Conservation (phyloP, 30 jellyfish, hydroid and myxozoan genomes). For the Aurelia coerulea region DNA sequence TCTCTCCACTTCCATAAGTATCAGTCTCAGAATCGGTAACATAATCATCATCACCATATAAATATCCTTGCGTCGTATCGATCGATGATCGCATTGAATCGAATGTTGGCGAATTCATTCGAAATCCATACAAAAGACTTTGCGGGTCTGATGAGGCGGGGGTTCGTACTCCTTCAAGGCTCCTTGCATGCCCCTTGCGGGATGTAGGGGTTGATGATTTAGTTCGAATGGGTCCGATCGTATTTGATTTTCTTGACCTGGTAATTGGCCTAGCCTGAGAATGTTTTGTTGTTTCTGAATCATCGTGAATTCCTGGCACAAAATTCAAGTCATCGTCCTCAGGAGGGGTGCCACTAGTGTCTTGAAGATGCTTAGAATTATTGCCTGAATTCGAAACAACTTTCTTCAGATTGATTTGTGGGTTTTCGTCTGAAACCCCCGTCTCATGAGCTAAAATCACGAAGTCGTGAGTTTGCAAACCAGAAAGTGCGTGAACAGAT, state of each 20-base stretch:
- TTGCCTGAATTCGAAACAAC: too few species aligned
- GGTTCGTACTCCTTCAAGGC: constrained; percentile 30
- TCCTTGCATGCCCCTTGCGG: constrained; percentile 9
- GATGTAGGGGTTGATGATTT: constrained; percentile 10
- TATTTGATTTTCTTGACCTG: constrained; percentile 31
- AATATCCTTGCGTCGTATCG: constrained; percentile 68
- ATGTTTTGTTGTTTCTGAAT: neutral
- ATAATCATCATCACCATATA: constrained; percentile 69
- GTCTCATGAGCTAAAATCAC: too few species aligned
- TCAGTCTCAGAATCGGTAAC: constrained; percentile 79
- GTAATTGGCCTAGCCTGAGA: constrained; percentile 52
- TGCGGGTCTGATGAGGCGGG: constrained; percentile 30
- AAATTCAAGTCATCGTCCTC: constrained; percentile 40
- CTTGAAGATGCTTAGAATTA: too few species aligned
- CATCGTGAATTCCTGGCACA: constrained; percentile 70
- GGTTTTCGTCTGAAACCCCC: too few species aligned
- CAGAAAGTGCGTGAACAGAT: too few species aligned
- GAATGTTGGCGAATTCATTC: constrained; percentile 51
- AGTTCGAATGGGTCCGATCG: constrained; percentile 28
- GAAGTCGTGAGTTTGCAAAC: too few species aligned
- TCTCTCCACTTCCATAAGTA: constrained; percentile 49
- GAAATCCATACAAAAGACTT: constrained; percentile 57
- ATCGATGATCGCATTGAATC: constrained; percentile 71
- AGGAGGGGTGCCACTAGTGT: neutral
- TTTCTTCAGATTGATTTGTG: too few species aligned